Conservation (phyloP, 2,113 vertebrate species). For the Sclerurus mexicanus region DNA sequence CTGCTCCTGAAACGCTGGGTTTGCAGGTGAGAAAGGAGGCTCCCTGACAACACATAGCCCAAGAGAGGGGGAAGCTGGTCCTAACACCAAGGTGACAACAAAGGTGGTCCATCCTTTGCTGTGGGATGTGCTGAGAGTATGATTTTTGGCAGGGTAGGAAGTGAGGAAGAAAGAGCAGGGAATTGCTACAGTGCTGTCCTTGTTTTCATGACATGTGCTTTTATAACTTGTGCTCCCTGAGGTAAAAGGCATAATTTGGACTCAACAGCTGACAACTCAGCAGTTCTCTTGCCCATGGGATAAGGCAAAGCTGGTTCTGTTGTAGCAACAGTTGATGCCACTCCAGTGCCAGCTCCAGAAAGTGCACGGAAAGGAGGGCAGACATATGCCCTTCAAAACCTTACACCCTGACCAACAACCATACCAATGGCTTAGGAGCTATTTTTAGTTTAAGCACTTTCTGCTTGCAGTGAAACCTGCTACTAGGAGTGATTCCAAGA, state of each 20-base stretch:
- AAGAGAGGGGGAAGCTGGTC: background rate
- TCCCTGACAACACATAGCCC: background rate
- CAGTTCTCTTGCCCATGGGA: constrained; percentile 42
- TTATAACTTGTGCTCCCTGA: constrained; percentile 41
- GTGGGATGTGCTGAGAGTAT: background rate
- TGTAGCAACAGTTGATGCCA: constrained; percentile 41
- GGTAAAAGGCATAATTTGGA: constrained; percentile 58
- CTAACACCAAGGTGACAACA: background rate
- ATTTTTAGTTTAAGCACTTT: constrained; percentile 42
- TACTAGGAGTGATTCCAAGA: background rate
- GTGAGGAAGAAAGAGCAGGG: background rate
- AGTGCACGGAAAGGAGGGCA: background rate
- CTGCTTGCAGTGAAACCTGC: constrained; percentile 1
- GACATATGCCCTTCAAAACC: constrained; percentile 48
- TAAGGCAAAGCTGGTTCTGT: constrained; percentile 44
- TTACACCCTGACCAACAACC: constrained; percentile 44
- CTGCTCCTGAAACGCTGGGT: background rate
- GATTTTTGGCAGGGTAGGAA: background rate
- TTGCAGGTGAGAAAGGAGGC: background rate
- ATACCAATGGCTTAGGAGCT: background rate
- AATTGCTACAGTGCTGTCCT: background rate
- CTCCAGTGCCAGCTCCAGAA: constrained; percentile 6
- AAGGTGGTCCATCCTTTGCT: background rate
- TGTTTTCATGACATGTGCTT: constrained; percentile 34
- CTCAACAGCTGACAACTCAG: constrained; percentile 41